Evolutionary conservation across 2,888 invertebrate species (phyloP).

Genomic region (Caenorhabditis sp.): DNA sequence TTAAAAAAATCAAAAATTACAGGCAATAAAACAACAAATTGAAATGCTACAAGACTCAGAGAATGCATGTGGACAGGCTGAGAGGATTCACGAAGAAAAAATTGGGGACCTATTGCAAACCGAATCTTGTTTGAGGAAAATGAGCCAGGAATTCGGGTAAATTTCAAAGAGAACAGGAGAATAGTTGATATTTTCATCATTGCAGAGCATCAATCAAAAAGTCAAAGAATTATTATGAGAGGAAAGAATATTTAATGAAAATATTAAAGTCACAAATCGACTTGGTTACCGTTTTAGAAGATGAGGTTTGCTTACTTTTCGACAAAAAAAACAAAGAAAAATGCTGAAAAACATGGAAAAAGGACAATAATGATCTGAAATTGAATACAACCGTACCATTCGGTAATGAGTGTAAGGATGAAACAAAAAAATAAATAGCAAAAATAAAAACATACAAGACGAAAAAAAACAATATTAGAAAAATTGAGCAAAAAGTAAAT

Average conservation of each 20-base stretch:
- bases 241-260: constrained; percentile 25
- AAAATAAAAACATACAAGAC: too few relatives aligned
- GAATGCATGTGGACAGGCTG: constrained; percentile 21
- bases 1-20: background rate
- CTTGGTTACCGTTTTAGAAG: constrained; percentile 21
- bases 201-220: constrained; percentile 32
- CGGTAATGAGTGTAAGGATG: too few relatives aligned
- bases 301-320: constrained; percentile 9
- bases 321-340: too few relatives aligned
- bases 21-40: constrained; percentile 28
- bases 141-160: constrained; percentile 18
- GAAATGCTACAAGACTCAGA: constrained; percentile 25
- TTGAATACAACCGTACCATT: too few relatives aligned
- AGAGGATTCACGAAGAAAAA: constrained; percentile 14
- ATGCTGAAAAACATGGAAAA: background rate
- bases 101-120: constrained; percentile 18
- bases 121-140: constrained; percentile 14
- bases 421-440: too few relatives aligned
- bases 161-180: background rate
- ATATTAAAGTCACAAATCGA: constrained; percentile 29
- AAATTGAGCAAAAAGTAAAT: too few relatives aligned
- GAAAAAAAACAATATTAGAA: too few relatives aligned
- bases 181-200: background rate
- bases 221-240: constrained; percentile 28
- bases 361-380: too few relatives aligned